A percentile compares a stretch with the other conserved stretches of the same genome.
Conservation (phyloP, 2,113 vertebrate species). For the Hippolais icterina region DNA sequence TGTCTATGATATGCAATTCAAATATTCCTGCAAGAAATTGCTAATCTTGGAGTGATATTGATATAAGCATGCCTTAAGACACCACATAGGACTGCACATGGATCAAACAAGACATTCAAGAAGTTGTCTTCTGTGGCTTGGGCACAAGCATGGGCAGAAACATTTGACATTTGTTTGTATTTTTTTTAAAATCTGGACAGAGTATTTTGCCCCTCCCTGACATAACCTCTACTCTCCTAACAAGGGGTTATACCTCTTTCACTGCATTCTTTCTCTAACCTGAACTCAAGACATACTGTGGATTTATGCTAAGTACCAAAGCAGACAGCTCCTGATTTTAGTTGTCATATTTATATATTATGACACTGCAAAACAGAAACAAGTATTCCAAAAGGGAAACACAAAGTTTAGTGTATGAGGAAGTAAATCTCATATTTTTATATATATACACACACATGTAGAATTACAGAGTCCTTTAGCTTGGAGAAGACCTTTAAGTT, state of each 20-base stretch:
- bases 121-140: not conserved
- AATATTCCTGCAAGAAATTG: not conserved
- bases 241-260: not conserved
- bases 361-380: not conserved
- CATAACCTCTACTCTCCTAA: not conserved
- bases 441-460: fast-evolving
- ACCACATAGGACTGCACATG: not conserved
- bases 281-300: not conserved
- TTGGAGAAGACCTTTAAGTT: not conserved
- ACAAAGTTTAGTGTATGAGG: not conserved
- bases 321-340: not conserved
- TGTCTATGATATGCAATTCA: not conserved
- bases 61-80: not conserved
- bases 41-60: not conserved
- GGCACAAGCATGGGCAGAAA: not conserved
- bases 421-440: not conserved
- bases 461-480: not conserved
- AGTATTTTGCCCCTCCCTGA: not conserved
- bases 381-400: not conserved
- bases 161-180: not conserved
- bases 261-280: not conserved
- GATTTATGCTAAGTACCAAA: not conserved
- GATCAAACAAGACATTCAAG: not conserved
- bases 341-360: not conserved
- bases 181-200: not conserved